Evolutionary conservation across 2,113 vertebrate genomes (phyloP), one percentile per base, ranked within the genome.

Genomic region (Dipodomys spectabilis): DNA sequence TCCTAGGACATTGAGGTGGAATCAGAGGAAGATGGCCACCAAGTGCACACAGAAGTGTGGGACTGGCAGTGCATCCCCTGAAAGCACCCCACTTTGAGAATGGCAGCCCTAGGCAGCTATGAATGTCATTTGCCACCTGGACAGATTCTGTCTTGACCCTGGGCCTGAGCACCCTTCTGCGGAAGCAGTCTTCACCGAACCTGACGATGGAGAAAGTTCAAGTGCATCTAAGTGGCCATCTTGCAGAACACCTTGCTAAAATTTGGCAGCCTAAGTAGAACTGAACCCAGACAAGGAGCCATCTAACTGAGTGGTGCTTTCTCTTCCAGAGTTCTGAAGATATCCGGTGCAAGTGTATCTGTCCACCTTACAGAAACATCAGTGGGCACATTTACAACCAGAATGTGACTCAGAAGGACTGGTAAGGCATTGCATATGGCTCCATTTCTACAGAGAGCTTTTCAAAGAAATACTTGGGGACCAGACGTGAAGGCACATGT

Each of bases 321-420:
- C 39, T 81, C 86, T 96, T 92, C 5, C 97, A 99, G 99, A 99
- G 97, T 95, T 99, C 98, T 0, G 99, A 99, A 98, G 99, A 99
- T 95, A 98, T 99, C 74, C 98, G 99, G 90, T 99, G 99, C 98
- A 99, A 99, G 95, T 99, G 99, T 95, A 99, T 99, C 98, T 99
- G 99, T 67, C 99, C 99, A 1, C 99, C 99, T 0, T 99, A 99
- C 86, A 98, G 99, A 91, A 99, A 99, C 96, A 98, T 99, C 97
- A 98, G 98, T 0, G 99, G 99, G 16, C 98, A 99, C 90, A 99
- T 99, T 80, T 99, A 99, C 97, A 99, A 99, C 97, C 98, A 98
- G 96, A 99, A 99, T 60, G 98, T 99, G 62, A 98, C 98, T 0
- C 99, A 99, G 98, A 99, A 99, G 97, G 99, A 99, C 96, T 99